Conservation (phyloP, 2,888 invertebrate genomes). For the Protonemura montana region DNA sequence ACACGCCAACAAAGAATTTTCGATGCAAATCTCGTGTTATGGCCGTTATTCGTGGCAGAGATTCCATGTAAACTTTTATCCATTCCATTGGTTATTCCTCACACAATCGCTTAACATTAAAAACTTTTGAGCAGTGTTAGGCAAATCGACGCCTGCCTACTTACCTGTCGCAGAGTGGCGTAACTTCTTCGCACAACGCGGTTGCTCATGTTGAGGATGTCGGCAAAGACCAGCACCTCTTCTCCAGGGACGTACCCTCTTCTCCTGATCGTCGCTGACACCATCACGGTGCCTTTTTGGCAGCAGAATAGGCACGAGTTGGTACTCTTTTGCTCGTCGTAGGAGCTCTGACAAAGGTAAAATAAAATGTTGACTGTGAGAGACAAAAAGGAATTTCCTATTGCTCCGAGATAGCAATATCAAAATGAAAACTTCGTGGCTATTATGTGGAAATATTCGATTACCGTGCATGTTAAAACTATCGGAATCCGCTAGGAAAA, state of each 20-base stretch:
- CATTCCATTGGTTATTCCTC: no score
- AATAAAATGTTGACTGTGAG: background rate
- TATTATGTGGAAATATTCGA: no score
- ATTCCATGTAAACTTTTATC: no score
- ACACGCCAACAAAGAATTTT: background rate
- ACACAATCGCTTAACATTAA: no score
- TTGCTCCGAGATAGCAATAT: no score
- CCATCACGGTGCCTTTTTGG: constrained; percentile 54
- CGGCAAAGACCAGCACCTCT: constrained; percentile 53
- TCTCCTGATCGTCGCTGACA: constrained; percentile 53
- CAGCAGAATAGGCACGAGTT: constrained; percentile 55
- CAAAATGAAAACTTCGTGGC: no score
- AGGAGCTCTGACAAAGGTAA: constrained; percentile 50
- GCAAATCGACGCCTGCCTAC: background rate
- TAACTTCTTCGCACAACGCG: constrained; percentile 51
- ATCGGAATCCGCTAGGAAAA: no score
- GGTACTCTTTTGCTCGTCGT: constrained; percentile 53
- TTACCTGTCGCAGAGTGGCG: constrained; percentile 53
- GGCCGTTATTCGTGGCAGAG: no score
- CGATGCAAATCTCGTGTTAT: no score
- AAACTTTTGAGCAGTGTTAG: no score
- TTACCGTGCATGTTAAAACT: no score
- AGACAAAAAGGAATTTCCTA: no score
- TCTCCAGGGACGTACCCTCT: constrained; percentile 54
- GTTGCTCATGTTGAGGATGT: constrained; percentile 55